Evolutionary conservation across 2,888 invertebrate species (phyloP).

Genomic region (Herminia tarsipennalis): DNA sequence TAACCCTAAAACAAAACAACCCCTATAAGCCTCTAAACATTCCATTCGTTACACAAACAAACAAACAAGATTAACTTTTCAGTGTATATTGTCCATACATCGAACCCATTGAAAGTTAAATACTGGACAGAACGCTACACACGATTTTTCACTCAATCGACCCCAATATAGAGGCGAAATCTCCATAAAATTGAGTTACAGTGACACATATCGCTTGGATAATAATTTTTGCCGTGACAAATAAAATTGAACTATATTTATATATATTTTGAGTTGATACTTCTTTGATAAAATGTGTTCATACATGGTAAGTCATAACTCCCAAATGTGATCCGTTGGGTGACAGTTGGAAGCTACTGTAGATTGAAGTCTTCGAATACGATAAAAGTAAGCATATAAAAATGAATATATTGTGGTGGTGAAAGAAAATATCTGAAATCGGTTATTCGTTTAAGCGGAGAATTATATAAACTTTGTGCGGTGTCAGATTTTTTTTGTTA

Average conservation of each 20-base stretch:
- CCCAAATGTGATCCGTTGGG: slow-evolving; percentile 48
- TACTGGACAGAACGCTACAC: slow-evolving; percentile 23
- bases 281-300: slow-evolving; percentile 6
- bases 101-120: slow-evolving; percentile 20
- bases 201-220: slow-evolving; percentile 31
- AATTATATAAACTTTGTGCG: too few species aligned
- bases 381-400: slow-evolving; percentile 37
- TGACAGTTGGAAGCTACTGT: slow-evolving; percentile 48
- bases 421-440: too few species aligned
- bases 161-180: slow-evolving; percentile 42
- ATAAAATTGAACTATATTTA: slow-evolving; percentile 16
- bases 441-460: too few species aligned
- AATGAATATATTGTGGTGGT: slow-evolving; percentile 17
- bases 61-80: slow-evolving; percentile 46
- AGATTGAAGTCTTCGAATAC: slow-evolving; percentile 40
- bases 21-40: slow-evolving; percentile 34
- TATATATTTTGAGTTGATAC: slow-evolving; percentile 14
- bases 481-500: too few species aligned
- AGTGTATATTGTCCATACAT: slow-evolving; percentile 26
- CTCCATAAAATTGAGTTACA: slow-evolving; percentile 45
- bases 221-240: slow-evolving; percentile 21
- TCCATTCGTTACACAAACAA: slow-evolving; percentile 40
- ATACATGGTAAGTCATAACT: slow-evolving; percentile 48
- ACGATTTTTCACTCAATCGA: slow-evolving; percentile 49
- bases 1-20: slow-evolving; percentile 36